phyloP scores from a whole-genome alignment of 2,888 invertebrate species.

The Scelioninae gen. 2 region DNA sequence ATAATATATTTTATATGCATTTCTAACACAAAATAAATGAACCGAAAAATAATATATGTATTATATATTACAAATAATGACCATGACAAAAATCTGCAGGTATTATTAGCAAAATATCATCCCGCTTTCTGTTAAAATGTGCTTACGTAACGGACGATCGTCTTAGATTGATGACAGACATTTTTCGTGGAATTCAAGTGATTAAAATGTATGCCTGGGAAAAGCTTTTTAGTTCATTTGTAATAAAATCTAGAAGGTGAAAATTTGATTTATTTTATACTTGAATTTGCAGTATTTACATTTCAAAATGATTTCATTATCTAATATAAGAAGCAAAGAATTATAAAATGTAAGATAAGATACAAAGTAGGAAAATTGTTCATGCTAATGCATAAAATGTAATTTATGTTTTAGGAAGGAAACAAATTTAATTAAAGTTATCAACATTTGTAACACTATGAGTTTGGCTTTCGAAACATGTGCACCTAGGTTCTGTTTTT shows the following conservation, averaged over 20 bases:
- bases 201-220: constrained; percentile 95
- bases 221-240: constrained; percentile 83
- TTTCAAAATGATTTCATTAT: constrained; percentile 4
- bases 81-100: constrained; percentile 51
- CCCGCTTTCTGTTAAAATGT: constrained; percentile 80
- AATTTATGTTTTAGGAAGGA: constrained; percentile 73
- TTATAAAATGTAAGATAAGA: constrained; percentile 3
- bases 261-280: background rate
- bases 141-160: constrained; percentile 89
- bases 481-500: constrained; percentile 82
- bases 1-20: too few relatives aligned
- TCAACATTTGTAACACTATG: constrained; percentile 78
- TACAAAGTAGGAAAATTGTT: background rate
- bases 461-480: constrained; percentile 81
- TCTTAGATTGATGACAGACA: constrained; percentile 92
- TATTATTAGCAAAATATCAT: constrained; percentile 65
- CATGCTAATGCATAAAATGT: background rate
- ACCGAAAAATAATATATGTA: too few relatives aligned
- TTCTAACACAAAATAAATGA: too few relatives aligned
- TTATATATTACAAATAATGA: background rate
- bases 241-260: constrained; percentile 77
- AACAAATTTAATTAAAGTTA: constrained; percentile 74
- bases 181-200: constrained; percentile 89
- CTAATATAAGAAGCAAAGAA: constrained; percentile 1
- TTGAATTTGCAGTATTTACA: constrained; percentile 6